Evolutionary conservation across 2,888 invertebrate genomes (phyloP).

Genomic region (Pterostichus madidus): DNA sequence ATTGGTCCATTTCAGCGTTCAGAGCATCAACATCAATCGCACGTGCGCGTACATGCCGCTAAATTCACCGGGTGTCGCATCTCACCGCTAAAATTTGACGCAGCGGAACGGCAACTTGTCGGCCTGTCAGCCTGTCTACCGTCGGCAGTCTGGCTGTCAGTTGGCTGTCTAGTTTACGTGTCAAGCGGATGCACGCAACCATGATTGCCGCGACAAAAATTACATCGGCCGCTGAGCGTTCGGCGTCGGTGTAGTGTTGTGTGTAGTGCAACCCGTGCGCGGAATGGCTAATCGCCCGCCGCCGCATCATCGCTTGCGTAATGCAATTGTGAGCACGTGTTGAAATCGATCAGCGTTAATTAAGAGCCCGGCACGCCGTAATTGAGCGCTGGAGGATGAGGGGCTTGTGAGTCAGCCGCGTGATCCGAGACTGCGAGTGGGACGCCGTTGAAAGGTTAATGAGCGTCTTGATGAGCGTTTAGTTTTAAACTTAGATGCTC

Average conservation of each 20-base stretch:
- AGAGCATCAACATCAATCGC: conserved; percentile 18
- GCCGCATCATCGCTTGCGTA: conserved; percentile 40
- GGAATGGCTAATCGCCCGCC: conserved; percentile 29
- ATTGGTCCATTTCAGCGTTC: background rate
- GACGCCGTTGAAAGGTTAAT: conserved; percentile 48
- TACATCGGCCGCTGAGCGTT: conserved; percentile 22
- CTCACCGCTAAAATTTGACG: conserved; percentile 77
- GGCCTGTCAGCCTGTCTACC: conserved; percentile 76
- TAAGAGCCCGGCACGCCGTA: conserved; percentile 34
- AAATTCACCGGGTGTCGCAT: conserved; percentile 31
- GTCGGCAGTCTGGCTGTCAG: conserved; percentile 79
- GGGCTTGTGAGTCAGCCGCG: background rate
- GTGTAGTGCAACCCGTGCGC: background rate
- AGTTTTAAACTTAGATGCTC: conserved; percentile 13
- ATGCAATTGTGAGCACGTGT: conserved; percentile 63
- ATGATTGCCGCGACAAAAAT: conserved; percentile 64
- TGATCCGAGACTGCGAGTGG: background rate
- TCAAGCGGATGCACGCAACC: conserved; percentile 74
- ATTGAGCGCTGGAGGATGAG: conserved; percentile 20
- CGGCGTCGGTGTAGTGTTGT: background rate
- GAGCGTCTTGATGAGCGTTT: conserved; percentile 41
- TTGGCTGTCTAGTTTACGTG: conserved; percentile 79
- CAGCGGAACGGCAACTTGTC: conserved; percentile 78
- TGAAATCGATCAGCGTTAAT: conserved; percentile 62
- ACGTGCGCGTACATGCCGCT: conserved; percentile 9